phyloP scores from a whole-genome alignment of 2,888 invertebrate genomes.

The Rhagium mordax region DNA sequence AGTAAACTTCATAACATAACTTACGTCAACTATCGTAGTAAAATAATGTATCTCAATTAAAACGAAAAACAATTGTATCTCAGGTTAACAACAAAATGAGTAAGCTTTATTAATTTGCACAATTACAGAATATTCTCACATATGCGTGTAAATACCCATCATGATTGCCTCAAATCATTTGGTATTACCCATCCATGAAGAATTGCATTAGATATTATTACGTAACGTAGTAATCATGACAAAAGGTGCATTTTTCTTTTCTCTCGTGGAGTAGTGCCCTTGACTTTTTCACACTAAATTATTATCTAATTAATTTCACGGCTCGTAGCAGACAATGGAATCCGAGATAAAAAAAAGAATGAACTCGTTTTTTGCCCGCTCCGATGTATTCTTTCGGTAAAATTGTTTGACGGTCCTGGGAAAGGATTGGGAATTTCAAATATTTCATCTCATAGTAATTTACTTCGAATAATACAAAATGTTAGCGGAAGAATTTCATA shows the following conservation, averaged over 20 bases:
- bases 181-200: neutral
- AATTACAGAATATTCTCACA: neutral
- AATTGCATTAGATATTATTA: neutral
- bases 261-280: constrained; percentile 9
- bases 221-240: neutral
- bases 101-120: neutral
- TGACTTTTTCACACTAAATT: constrained; percentile 34
- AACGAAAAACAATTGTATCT: neutral
- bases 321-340: constrained; percentile 33
- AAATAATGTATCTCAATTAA: no score
- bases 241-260: constrained; percentile 2
- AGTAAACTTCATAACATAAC: no score
- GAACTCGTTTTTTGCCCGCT: constrained; percentile 27
- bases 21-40: no score
- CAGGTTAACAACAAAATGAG: neutral
- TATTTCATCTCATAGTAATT: constrained; percentile 43
- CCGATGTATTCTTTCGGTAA: constrained; percentile 31
- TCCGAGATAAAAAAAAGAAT: constrained; percentile 30
- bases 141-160: neutral
- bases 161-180: neutral
- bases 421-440: constrained; percentile 46
- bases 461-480: constrained; percentile 21
- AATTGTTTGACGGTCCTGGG: constrained; percentile 38
- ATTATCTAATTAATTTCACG: constrained; percentile 33
- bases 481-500: constrained; percentile 10